phyloP scores from a whole-genome alignment of 2,888 invertebrate species.

The Desoria tigrina region DNA sequence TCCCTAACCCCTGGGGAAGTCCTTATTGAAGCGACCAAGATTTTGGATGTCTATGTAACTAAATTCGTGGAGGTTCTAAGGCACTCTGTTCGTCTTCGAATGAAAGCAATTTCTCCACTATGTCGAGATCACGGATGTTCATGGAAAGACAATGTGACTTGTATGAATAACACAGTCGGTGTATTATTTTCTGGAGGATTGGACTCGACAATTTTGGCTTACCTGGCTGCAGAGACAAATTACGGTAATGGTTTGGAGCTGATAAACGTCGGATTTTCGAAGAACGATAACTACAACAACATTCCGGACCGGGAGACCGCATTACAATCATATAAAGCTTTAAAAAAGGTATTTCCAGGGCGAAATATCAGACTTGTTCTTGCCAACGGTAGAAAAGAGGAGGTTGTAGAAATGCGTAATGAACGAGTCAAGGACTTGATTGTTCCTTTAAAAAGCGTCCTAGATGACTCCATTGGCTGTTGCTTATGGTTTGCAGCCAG shows the following conservation, averaged over 20 bases:
- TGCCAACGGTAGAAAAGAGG: conserved; percentile 69
- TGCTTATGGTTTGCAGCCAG: conserved; percentile 95
- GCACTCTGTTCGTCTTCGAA: conserved; percentile 54
- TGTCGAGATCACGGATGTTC: conserved; percentile 53
- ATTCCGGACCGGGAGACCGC: conserved; percentile 48
- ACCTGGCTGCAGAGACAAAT: conserved; percentile 69
- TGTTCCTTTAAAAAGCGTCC: conserved; percentile 79
- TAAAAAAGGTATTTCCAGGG: conserved; percentile 33
- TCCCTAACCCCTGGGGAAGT: conserved; percentile 14
- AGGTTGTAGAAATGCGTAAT: conserved; percentile 65
- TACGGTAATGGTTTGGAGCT: conserved; percentile 75
- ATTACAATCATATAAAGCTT: conserved; percentile 35
- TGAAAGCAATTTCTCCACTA: conserved; percentile 52
- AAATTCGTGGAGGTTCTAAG: conserved; percentile 55
- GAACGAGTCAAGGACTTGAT: conserved; percentile 73
- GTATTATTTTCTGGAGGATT: conserved; percentile 94
- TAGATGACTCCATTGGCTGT: conserved; percentile 95
- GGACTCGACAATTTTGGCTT: conserved; percentile 89
- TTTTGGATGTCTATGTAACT: conserved; percentile 31
- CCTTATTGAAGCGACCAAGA: conserved; percentile 13
- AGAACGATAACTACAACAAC: conserved; percentile 28
- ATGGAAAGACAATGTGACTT: neutral
- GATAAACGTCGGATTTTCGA: conserved; percentile 85
- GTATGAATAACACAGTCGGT: conserved; percentile 60
- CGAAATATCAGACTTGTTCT: conserved; percentile 48